phyloP scores from a whole-genome alignment of 2,888 invertebrate genomes.

The Diadegma fenestrale region DNA sequence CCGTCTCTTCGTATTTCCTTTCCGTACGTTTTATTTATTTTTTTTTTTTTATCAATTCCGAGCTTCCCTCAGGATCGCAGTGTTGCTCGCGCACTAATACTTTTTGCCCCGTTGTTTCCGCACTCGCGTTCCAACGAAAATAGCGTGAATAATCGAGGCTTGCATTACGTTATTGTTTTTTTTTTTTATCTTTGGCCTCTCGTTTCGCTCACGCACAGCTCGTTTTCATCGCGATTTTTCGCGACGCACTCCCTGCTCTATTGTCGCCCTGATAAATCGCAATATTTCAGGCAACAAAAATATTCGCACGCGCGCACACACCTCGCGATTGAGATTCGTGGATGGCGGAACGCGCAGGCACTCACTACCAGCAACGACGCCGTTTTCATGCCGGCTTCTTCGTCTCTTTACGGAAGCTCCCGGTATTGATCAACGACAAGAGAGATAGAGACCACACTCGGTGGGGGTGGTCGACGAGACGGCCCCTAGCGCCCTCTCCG shows the following conservation, averaged over 20 bases:
- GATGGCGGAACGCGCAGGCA: constrained; percentile 52
- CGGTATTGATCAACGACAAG: constrained; percentile 71
- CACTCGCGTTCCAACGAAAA: constrained; percentile 38
- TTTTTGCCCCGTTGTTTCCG: constrained; percentile 19
- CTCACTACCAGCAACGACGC: constrained; percentile 57
- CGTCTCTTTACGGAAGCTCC: constrained; percentile 66
- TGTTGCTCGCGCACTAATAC: constrained; percentile 10
- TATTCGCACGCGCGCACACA: constrained; percentile 24
- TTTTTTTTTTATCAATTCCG: neutral
- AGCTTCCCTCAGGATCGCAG: neutral
- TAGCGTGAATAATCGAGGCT: constrained; percentile 27
- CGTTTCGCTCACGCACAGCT: neutral
- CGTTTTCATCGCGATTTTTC: neutral
- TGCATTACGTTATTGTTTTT: constrained; percentile 41
- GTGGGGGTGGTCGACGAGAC: constrained; percentile 41
- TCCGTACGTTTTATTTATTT: neutral
- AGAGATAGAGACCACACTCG: constrained; percentile 28
- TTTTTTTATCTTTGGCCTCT: neutral
- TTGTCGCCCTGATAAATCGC: neutral
- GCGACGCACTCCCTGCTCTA: constrained; percentile 1
- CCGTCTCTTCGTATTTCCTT: neutral
- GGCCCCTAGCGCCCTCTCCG: constrained; percentile 51
- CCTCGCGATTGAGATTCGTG: constrained; percentile 50
- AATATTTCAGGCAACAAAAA: neutral
- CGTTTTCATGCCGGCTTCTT: constrained; percentile 68